phyloP scores from a whole-genome alignment of 1,140 invertebrate species.

The Amyelois transitella region DNA sequence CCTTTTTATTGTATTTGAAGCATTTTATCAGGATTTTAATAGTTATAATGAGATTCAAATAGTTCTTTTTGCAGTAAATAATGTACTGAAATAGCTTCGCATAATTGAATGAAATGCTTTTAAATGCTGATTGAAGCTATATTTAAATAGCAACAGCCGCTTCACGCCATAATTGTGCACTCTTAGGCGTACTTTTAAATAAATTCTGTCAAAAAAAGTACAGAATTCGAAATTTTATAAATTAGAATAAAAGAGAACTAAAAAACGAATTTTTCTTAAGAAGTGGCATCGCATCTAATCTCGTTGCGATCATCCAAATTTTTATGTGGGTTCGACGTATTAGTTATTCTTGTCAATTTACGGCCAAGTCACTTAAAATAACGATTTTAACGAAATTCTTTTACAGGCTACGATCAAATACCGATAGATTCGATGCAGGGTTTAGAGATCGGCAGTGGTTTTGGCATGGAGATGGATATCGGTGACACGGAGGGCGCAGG shows the following conservation, averaged over 20 bases:
- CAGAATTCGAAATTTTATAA: no score
- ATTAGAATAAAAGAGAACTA: no score
- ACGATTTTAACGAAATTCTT: not conserved
- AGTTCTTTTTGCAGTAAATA: no score
- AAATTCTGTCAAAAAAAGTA: no score
- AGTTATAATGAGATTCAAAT: no score
- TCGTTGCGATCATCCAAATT: not conserved
- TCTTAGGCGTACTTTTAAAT: no score
- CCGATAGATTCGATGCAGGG: conserved; percentile 98
- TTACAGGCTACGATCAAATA: conserved; percentile 94
- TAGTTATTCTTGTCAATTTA: not conserved
- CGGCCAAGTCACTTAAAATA: not conserved
- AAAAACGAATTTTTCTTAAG: no score
- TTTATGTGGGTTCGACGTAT: not conserved
- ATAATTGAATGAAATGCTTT: not conserved
- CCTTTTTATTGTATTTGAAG: no score
- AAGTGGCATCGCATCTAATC: no score
- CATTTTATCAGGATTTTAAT: no score
- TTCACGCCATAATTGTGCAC: conserved; percentile 3
- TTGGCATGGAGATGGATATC: conserved; percentile 91
- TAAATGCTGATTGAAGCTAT: conserved; percentile 5
- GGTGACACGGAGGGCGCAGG: conserved; percentile 83
- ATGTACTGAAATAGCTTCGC: not conserved
- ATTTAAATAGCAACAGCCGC: conserved; percentile 2
- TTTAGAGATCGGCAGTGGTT: conserved; percentile 88